Evolutionary conservation across 2,113 vertebrate genomes (phyloP), one percentile per base, ranked within the genome.

Genomic region (Cynopterus brachyotis): DNA sequence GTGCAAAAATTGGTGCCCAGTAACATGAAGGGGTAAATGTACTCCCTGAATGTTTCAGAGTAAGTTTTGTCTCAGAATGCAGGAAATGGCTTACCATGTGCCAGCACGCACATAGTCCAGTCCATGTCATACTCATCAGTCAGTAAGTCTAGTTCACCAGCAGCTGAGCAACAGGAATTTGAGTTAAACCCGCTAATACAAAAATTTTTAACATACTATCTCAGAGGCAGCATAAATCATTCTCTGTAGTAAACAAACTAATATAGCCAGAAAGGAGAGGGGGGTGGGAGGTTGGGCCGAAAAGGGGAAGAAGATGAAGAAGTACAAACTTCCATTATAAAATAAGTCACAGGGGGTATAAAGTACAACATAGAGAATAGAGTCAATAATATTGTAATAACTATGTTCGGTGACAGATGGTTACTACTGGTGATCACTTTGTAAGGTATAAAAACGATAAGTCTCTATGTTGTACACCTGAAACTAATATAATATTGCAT

Each of bases 21-120:
- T 94, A 6, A 67, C 83, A 45, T 95, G 72, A 97, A 96, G 60
- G 17, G 35, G n/a, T 50, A 95, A 95, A 87, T 90, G 59, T 67
- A 80, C 62, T 94, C 85, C 83, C 59, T 94, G 92, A 83, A n/a
- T 95, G 32, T 96, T 94, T 91, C 96, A 76, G 53, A 95, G n/a
- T 70, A 57, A 32, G 3, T 75, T 73, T 94, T 94, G 50, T n/a
- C 15, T 89, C 80, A 19, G 78, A 91, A 69, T 70, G 73, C 76
- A 97, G 78, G 50, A 97, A 97, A 94, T 96, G 78, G 0, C 90
- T 97, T 60, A 94, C 28, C 67, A 47, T 26, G 32, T 75, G 17
- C 16, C 42, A 30, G 11, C 12, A n/a, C 66, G 26, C 26, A 2
- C n/a, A 55, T 19, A 80, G 8, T 57, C 5, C 9, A 64, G 57